phyloP scores from a whole-genome alignment of 2,113 vertebrate species.

The Nycticorax nycticorax region DNA sequence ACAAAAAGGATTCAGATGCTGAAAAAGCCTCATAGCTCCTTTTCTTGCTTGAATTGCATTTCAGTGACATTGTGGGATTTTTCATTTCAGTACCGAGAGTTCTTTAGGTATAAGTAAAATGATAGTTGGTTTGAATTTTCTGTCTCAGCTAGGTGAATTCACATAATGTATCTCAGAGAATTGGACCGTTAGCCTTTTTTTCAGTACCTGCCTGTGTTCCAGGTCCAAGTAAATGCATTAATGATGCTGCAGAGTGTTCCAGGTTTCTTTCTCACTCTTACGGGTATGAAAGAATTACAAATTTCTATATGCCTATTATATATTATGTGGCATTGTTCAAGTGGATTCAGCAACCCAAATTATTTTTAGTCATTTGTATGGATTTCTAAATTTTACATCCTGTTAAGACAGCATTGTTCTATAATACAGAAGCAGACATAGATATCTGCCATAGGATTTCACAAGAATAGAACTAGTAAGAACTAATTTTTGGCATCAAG shows the following conservation, averaged over 20 bases:
- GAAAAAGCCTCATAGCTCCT: not conserved
- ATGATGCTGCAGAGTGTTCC: not conserved
- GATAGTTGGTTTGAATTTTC: not conserved
- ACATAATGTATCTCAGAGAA: not conserved
- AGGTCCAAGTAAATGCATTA: not conserved
- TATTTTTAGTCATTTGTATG: not conserved
- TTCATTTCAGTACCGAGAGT: not conserved
- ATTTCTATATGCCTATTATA: not conserved
- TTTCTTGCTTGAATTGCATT: not conserved
- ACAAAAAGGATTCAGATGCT: not conserved
- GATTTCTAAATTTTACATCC: not conserved
- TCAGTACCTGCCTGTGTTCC: not conserved
- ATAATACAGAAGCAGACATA: not conserved
- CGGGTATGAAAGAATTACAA: not conserved
- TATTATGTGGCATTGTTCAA: not conserved
- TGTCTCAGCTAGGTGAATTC: not conserved
- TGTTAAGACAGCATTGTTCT: not conserved
- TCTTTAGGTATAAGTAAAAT: not conserved
- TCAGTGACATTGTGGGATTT: not conserved
- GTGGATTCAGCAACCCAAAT: not conserved
- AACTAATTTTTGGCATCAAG: not conserved
- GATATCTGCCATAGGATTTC: not conserved
- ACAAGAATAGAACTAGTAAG: not conserved
- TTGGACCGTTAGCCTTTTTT: not conserved
- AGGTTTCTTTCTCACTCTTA: not conserved